Percentiles rank a stretch among this genome's conserved stretches.
Conservation (phyloP, 2,888 invertebrate species). For the Electrophaes corylata region DNA sequence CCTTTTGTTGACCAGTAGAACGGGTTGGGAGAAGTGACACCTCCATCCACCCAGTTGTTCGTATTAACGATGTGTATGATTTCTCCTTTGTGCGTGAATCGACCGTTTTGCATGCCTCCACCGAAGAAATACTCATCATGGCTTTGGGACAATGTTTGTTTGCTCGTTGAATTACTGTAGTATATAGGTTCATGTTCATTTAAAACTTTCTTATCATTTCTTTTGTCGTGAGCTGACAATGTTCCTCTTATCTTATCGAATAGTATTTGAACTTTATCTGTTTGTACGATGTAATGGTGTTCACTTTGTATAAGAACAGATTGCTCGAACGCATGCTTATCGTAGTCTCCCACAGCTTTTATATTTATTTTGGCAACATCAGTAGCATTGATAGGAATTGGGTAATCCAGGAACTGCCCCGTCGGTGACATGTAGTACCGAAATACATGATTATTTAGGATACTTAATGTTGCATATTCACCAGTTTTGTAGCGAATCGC, state of each 20-base stretch:
- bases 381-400: slow-evolving; percentile 58
- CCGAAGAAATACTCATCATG: slow-evolving; percentile 71
- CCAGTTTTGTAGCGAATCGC: slow-evolving; percentile 59
- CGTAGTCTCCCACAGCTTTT: slow-evolving; percentile 63
- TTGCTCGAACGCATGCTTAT: slow-evolving; percentile 55
- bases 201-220: slow-evolving; percentile 62
- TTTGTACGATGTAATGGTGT: slow-evolving; percentile 54
- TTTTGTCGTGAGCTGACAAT: slow-evolving; percentile 61
- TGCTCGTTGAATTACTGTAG: slow-evolving; percentile 52
- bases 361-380: slow-evolving; percentile 66
- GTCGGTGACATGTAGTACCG: slow-evolving; percentile 71
- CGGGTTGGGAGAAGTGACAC: slow-evolving; percentile 73
- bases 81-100: slow-evolving; percentile 72
- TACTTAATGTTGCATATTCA: slow-evolving; percentile 61
- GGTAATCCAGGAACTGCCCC: slow-evolving; percentile 67
- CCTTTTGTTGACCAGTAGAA: slow-evolving; percentile 76
- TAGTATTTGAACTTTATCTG: slow-evolving; percentile 60
- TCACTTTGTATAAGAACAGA: slow-evolving; percentile 53
- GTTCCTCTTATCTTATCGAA: slow-evolving; percentile 65
- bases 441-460: slow-evolving; percentile 71
- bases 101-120: slow-evolving; percentile 78
- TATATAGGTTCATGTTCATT: slow-evolving; percentile 58
- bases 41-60: slow-evolving; percentile 71
- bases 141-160: slow-evolving; percentile 58
- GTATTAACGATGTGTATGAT: slow-evolving; percentile 66